Evolutionary conservation across 2,888 invertebrate genomes (phyloP).

Genomic region (Yponomeuta plumbellus): DNA sequence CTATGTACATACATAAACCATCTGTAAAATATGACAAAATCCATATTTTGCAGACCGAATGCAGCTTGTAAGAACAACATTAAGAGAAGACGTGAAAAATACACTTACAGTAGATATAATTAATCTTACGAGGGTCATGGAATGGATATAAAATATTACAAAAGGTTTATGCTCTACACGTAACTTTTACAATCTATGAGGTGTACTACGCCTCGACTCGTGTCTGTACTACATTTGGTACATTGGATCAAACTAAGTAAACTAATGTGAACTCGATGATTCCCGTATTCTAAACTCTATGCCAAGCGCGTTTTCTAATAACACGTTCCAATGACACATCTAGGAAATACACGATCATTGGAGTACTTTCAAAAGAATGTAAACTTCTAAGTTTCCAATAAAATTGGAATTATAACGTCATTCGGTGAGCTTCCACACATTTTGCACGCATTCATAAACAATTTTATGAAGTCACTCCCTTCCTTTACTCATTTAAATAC

Average conservation of each 20-base stretch:
- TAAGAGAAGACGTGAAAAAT: slow-evolving; percentile 53
- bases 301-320: neutral
- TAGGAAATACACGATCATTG: too few relatives aligned
- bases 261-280: too few relatives aligned
- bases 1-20: too few relatives aligned
- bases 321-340: too few relatives aligned
- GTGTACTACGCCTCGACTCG: neutral
- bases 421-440: slow-evolving; percentile 43
- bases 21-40: too few relatives aligned
- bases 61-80: neutral
- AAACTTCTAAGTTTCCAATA: neutral
- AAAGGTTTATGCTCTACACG: slow-evolving; percentile 39
- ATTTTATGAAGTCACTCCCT: slow-evolving; percentile 20
- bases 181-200: slow-evolving; percentile 10
- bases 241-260: neutral
- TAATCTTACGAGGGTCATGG: slow-evolving; percentile 53
- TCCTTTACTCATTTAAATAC: slow-evolving; percentile 20
- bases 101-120: slow-evolving; percentile 59
- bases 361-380: too few relatives aligned
- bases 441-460: slow-evolving; percentile 33
- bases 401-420: slow-evolving; percentile 23
- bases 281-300: neutral
- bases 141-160: slow-evolving; percentile 74
- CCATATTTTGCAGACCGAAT: too few relatives aligned
- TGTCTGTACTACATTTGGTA: neutral